Conservation (phyloP, 2,888 invertebrate species). For the Melinaea marsaeus region DNA sequence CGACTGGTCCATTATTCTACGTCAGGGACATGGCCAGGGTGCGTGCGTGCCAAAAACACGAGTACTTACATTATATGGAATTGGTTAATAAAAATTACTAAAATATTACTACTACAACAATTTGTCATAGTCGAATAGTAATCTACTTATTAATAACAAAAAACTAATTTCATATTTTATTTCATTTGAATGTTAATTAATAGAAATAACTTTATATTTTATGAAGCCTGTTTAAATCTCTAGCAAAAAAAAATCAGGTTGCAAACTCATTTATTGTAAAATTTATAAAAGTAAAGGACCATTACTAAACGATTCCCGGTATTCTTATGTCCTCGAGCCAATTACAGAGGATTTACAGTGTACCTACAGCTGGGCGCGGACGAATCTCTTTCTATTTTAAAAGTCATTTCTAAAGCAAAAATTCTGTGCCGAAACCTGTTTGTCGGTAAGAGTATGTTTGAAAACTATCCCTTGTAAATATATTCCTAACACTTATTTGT, state of each 20-base stretch:
- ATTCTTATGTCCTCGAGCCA: slow-evolving; percentile 5
- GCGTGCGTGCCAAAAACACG: slow-evolving; percentile 60
- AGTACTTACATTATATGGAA: slow-evolving; percentile 23
- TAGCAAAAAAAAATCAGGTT: too few species aligned
- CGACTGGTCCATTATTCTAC: slow-evolving; percentile 72
- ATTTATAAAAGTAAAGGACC: not conserved
- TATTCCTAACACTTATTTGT: too few species aligned
- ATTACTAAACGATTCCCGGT: slow-evolving; percentile 3
- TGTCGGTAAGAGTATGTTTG: too few species aligned
- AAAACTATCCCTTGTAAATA: too few species aligned
- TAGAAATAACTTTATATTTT: too few species aligned
- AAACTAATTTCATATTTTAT: too few species aligned
- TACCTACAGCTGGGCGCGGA: slow-evolving; percentile 2
- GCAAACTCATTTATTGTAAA: not conserved
- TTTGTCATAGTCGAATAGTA: not conserved
- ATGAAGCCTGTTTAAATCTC: too few species aligned
- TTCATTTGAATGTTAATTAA: too few species aligned
- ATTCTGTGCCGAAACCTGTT: not conserved
- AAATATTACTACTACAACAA: not conserved
- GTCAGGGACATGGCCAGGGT: slow-evolving; percentile 70
- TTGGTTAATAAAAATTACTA: not conserved
- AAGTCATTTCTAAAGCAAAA: not conserved
- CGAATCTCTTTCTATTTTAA: not conserved
- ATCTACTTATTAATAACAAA: not conserved
- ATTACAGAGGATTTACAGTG: slow-evolving; percentile 5